Percentiles rank a stretch among this genome's conserved stretches.
Conservation (phyloP, 2,113 vertebrate genomes). For the Onychostoma macrolepis region DNA sequence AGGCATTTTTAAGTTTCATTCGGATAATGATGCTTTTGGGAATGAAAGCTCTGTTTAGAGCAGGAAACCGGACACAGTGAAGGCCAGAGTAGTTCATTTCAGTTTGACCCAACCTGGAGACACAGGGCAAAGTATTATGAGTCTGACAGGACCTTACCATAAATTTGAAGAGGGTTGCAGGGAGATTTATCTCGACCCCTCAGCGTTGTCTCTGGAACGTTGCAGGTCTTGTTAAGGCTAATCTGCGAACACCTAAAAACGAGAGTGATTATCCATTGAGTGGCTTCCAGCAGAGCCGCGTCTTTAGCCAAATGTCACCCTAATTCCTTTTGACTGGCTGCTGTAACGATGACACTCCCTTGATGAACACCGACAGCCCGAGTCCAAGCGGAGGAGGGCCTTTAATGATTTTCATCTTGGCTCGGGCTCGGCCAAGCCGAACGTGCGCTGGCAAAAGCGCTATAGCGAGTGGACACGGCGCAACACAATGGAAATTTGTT, state of each 20-base stretch:
- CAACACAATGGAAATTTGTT: not conserved
- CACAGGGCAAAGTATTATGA: not conserved
- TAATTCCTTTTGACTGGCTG: conserved; percentile 40
- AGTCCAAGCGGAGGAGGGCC: conserved; percentile 7
- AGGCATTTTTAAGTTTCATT: not conserved
- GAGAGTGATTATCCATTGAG: conserved; percentile 26
- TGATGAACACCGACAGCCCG: conserved; percentile 31
- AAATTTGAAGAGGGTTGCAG: not conserved
- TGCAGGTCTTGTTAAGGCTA: conserved; percentile 28
- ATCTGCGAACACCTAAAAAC: conserved; percentile 31
- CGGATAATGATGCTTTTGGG: not conserved
- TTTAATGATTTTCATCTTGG: conserved; percentile 34
- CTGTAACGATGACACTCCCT: conserved; percentile 30
- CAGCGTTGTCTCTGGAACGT: not conserved
- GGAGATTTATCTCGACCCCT: not conserved
- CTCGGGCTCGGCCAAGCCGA: not conserved
- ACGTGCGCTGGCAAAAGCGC: not conserved
- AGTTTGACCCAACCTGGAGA: not conserved
- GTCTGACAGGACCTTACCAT: not conserved
- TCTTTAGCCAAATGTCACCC: conserved; percentile 42
- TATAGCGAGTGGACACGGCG: not conserved
- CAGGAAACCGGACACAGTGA: not conserved
- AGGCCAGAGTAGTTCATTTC: not conserved
- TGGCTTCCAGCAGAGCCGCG: conserved; percentile 16
- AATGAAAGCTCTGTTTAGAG: not conserved